Evolutionary conservation across 2,888 invertebrate species (phyloP).

Genomic region (Pedicia rivosa): DNA sequence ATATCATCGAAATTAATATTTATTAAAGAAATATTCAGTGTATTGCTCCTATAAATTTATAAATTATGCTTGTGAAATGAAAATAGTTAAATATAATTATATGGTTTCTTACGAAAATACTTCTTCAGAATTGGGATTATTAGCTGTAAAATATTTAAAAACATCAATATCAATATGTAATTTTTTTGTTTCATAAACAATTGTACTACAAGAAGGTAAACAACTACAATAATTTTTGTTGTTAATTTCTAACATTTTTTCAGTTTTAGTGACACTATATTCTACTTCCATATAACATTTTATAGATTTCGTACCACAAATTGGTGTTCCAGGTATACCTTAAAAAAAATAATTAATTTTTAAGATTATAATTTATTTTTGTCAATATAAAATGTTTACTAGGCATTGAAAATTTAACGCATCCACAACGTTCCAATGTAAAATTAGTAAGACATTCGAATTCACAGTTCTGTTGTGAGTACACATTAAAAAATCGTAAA

Average conservation of each 20-base stretch:
- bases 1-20: conserved; percentile 57
- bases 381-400: no score
- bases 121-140: conserved; percentile 26
- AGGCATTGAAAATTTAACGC: conserved; percentile 50
- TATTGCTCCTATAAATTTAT: conserved; percentile 30
- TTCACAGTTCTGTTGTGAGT: conserved; percentile 57
- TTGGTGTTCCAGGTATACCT: conserved; percentile 18
- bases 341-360: no score
- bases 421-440: conserved; percentile 43
- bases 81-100: not conserved
- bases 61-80: conserved; percentile 6
- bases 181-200: conserved; percentile 54
- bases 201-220: conserved; percentile 40
- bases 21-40: conserved; percentile 40
- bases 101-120: conserved; percentile 17
- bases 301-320: conserved; percentile 27
- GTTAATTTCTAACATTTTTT: conserved; percentile 19
- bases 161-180: conserved; percentile 55
- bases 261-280: conserved; percentile 24
- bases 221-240: conserved; percentile 23
- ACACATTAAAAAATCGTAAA: conserved; percentile 41
- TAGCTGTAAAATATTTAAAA: conserved; percentile 39
- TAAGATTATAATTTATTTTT: no score
- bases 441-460: conserved; percentile 54
- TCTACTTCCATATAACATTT: conserved; percentile 26